phyloP scores from a whole-genome alignment of 2,113 vertebrate genomes.

The Actenoides lindsayi region DNA sequence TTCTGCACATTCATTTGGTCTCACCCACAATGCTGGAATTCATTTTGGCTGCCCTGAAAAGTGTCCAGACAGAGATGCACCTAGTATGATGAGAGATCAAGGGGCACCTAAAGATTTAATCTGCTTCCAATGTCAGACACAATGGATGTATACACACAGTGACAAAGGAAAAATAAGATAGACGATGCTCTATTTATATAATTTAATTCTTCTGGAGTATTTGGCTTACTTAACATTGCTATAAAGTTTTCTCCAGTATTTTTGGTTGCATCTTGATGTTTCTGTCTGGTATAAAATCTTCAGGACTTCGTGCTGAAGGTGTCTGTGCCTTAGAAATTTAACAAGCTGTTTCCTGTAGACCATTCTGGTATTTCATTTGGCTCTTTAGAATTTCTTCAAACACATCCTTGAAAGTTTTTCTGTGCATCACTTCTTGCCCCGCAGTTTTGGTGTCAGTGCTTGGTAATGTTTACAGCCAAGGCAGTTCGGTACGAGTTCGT shows the following conservation, averaged over 20 bases:
- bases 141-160: neutral
- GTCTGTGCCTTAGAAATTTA: neutral
- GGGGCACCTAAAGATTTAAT: neutral
- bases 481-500: neutral
- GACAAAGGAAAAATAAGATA: neutral
- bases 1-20: neutral
- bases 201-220: neutral
- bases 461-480: neutral
- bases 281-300: neutral
- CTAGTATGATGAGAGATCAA: neutral
- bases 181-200: neutral
- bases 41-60: neutral
- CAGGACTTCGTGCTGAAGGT: neutral
- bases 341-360: neutral
- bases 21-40: neutral
- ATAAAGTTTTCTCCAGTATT: neutral
- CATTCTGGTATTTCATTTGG: neutral
- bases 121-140: neutral
- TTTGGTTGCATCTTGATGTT: neutral
- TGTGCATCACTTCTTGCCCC: neutral
- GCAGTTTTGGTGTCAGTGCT: neutral
- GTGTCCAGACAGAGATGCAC: neutral
- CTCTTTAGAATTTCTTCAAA: neutral
- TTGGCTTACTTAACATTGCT: neutral
- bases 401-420: neutral